A percentile compares a stretch with the other conserved stretches of the same genome.
phyloP scores from a whole-genome alignment of 2,113 vertebrate species.

The Rattus rattus region DNA sequence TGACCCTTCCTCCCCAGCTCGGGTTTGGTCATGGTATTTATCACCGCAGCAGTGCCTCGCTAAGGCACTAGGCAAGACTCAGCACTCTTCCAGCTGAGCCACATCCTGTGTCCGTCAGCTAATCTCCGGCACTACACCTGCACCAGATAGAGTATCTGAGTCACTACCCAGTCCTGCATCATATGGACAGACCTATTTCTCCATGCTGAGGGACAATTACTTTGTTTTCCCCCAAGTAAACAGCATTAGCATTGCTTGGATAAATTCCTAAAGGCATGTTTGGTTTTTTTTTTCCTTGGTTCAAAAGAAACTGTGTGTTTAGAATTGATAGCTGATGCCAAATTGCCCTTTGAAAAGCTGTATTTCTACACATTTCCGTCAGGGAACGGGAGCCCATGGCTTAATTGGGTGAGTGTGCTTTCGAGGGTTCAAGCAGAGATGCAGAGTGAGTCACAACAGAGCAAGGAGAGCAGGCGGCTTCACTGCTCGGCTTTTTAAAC shows the following conservation, averaged over 20 bases:
- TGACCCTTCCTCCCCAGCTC: not conserved
- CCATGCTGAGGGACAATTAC: not conserved
- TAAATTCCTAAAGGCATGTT: not conserved
- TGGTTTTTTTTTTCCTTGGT: not conserved
- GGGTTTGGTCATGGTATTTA: not conserved
- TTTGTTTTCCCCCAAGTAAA: not conserved
- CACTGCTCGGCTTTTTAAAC: not conserved
- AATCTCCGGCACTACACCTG: not conserved
- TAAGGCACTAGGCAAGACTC: not conserved
- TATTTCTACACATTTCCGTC: not conserved
- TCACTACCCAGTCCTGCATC: accelerated
- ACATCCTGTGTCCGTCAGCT: accelerated
- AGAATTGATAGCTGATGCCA: not conserved
- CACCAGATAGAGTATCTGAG: accelerated
- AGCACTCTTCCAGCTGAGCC: not conserved
- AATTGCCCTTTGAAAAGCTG: not conserved
- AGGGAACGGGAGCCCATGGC: not conserved
- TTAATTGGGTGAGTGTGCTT: not conserved
- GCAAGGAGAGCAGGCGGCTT: not conserved
- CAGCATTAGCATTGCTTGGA: not conserved
- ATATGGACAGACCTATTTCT: not conserved
- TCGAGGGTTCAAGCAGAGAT: not conserved
- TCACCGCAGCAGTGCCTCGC: not conserved
- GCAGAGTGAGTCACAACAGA: not conserved
- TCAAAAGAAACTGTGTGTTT: not conserved